A percentile compares a stretch with the other conserved stretches of the same genome.
Conservation (phyloP, 2,797 vertebrate genomes). For the Percopsis omiscomaycus region DNA sequence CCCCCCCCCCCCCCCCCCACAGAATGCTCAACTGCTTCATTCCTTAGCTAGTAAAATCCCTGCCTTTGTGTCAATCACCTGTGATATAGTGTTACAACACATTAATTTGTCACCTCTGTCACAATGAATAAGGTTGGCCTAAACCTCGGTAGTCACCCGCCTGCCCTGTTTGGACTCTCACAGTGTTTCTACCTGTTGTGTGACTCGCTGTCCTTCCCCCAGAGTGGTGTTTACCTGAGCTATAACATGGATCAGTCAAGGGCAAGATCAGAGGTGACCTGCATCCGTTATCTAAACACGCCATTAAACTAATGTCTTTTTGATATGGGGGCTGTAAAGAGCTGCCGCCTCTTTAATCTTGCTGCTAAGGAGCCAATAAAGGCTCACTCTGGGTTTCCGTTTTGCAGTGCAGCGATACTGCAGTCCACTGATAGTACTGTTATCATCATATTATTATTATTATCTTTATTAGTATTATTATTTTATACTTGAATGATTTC, state of each 20-base stretch:
- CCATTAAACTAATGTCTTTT: conserved; percentile 8
- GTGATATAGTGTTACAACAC: not conserved
- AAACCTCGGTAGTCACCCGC: no score
- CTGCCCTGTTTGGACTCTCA: not conserved
- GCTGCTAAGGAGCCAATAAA: not conserved
- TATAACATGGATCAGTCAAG: conserved; percentile 11
- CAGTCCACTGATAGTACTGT: not conserved
- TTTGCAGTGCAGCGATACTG: not conserved
- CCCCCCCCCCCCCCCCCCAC: no score
- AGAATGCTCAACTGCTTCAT: not conserved
- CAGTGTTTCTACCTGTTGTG: not conserved
- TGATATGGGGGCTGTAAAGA: conserved; percentile 11
- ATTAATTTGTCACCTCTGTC: not conserved
- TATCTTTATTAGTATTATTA: no score
- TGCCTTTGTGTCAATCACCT: no score
- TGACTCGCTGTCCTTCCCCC: no score
- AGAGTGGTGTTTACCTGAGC: not conserved
- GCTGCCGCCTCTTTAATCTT: not conserved
- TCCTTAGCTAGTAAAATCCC: not conserved
- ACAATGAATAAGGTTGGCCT: not conserved
- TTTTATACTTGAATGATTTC: not conserved
- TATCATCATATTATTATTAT: no score
- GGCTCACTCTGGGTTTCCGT: not conserved
- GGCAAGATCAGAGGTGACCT: conserved; percentile 6
- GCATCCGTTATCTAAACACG: conserved; percentile 3